Evolutionary conservation across 2,797 vertebrate species (phyloP).

Genomic region (Helostoma temminkii): DNA sequence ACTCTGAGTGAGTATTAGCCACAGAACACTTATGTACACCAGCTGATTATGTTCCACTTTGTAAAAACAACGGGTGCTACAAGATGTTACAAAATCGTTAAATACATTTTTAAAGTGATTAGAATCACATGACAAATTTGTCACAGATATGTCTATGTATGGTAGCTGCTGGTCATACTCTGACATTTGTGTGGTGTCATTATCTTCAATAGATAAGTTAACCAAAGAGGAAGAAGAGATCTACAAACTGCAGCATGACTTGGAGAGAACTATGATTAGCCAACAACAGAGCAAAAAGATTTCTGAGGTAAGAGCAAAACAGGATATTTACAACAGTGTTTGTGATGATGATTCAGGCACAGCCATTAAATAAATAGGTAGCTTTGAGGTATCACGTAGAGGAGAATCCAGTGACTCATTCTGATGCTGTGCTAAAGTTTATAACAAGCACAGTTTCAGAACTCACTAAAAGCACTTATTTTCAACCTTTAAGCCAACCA

Average conservation of each 20-base stretch:
- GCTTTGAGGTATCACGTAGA: constrained; percentile 25
- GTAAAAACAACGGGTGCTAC: not conserved
- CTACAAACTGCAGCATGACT: constrained; percentile 94
- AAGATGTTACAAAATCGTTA: not conserved
- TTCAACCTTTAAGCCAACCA: constrained; percentile 50
- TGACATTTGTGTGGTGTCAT: constrained; percentile 22
- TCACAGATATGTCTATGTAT: not conserved
- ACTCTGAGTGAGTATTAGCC: constrained; percentile 90
- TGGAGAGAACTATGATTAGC: constrained; percentile 92
- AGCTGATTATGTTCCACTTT: constrained; percentile 8
- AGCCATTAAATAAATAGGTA: constrained; percentile 15
- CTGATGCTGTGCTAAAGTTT: constrained; percentile 37
- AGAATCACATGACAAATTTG: not conserved
- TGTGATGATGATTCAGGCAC: constrained; percentile 12
- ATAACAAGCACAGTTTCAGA: constrained; percentile 39
- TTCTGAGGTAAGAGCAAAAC: constrained; percentile 85
- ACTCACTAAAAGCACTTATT: constrained; percentile 56
- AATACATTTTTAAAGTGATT: not conserved
- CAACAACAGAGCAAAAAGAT: constrained; percentile 87
- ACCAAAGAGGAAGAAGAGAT: constrained; percentile 98
- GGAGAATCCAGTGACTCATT: constrained; percentile 64
- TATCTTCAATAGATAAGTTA: constrained; percentile 85
- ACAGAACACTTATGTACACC: not conserved
- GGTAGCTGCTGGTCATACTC: not conserved
- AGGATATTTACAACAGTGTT: constrained; percentile 8